These are phyloP conservation scores for Desoria tigrina DNA, from an alignment of 2,888 invertebrate species.

Conservation along the genomic window DNA sequence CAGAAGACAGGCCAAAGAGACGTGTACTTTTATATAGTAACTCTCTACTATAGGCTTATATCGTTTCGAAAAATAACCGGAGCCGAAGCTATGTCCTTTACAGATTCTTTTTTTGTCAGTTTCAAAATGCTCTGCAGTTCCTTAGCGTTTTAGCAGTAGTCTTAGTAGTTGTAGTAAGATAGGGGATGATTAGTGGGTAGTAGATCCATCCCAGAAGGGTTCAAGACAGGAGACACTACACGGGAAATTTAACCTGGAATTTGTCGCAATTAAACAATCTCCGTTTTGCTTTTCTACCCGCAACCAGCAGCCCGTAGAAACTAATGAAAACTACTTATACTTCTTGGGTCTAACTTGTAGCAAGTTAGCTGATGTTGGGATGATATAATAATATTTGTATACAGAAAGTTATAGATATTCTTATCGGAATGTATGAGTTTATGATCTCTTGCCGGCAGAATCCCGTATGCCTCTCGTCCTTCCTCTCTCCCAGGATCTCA, in stretches of 20 bases:
- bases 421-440: too few relatives aligned
- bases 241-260: conserved; percentile 54
- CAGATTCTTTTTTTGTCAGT: too few relatives aligned
- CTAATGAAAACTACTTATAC: too few relatives aligned
- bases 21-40: too few relatives aligned
- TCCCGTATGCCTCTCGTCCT: background rate
- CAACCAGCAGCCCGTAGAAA: background rate
- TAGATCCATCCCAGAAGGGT: conserved; percentile 14
- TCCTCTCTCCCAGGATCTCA: background rate
- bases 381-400: too few relatives aligned
- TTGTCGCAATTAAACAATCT: conserved; percentile 54
- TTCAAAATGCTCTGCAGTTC: background rate
- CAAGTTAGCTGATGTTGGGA: too few relatives aligned
- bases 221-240: conserved; percentile 36
- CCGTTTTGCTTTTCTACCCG: conserved; percentile 9
- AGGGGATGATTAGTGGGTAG: conserved; percentile 17
- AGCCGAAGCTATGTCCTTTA: too few relatives aligned
- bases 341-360: too few relatives aligned
- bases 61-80: too few relatives aligned
- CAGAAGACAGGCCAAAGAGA: too few relatives aligned
- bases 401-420: too few relatives aligned
- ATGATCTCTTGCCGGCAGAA: background rate
- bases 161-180: background rate
- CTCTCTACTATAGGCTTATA: too few relatives aligned
- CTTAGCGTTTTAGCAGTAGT: background rate